Evolutionary conservation across 2,113 vertebrate genomes (phyloP).

Genomic region (Serinus canaria): DNA sequence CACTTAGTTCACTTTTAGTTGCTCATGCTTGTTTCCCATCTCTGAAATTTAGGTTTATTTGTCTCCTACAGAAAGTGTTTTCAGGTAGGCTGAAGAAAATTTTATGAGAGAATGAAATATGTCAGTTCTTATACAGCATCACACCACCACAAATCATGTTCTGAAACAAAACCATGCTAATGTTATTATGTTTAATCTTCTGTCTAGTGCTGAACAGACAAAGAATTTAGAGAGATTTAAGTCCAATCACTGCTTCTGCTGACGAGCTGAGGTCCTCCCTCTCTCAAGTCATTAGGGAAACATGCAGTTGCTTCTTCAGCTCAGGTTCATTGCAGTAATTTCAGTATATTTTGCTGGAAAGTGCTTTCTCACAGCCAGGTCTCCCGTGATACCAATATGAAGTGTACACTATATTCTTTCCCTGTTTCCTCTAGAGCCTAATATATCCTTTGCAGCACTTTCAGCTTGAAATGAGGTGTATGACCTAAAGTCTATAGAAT

Average conservation of each 20-base stretch:
- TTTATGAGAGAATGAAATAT: background rate
- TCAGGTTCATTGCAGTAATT: constrained; percentile 25
- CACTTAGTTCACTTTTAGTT: background rate
- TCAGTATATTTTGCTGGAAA: constrained; percentile 24
- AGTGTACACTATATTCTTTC: constrained; percentile 22
- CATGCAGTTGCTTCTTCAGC: background rate
- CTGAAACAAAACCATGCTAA: background rate
- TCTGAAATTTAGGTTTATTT: background rate
- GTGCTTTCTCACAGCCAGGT: constrained; percentile 15
- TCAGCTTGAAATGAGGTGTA: constrained; percentile 35
- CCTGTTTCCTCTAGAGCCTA: constrained; percentile 28
- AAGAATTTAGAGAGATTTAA: background rate
- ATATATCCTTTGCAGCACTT: constrained; percentile 33
- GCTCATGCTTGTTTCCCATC: background rate
- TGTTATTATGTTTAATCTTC: background rate
- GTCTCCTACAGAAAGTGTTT: background rate
- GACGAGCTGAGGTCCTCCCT: background rate
- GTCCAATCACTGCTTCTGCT: background rate
- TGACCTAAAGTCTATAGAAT: constrained; percentile 43
- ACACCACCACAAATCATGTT: background rate
- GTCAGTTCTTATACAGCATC: background rate
- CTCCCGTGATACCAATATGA: background rate
- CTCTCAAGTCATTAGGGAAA: background rate
- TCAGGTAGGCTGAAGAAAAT: background rate
- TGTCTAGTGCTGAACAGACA: background rate